Evolutionary conservation across 1,140 invertebrate species (phyloP).

Genomic region (Danaus plexippus): DNA sequence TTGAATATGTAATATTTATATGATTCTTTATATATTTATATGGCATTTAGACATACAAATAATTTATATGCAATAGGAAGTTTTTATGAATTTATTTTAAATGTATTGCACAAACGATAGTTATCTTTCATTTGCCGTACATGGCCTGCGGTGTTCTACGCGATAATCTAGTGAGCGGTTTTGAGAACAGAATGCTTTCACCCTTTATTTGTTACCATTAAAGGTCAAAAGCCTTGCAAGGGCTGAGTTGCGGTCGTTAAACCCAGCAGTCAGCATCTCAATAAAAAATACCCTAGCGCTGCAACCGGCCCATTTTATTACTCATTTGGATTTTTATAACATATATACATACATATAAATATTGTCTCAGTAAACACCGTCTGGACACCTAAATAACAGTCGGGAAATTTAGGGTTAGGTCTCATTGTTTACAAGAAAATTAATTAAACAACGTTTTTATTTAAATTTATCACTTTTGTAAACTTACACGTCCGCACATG

Average conservation of each 20-base stretch:
- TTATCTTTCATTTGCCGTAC: neutral
- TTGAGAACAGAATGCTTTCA: conserved; percentile 1
- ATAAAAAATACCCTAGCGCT: conserved; percentile 54
- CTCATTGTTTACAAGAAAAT: conserved; percentile 18
- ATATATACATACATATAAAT: conserved; percentile 34
- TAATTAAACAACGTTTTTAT: conserved; percentile 14
- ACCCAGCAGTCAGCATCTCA: conserved; percentile 38
- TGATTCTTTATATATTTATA: no score
- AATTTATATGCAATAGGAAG: no score
- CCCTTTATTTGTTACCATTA: conserved; percentile 34
- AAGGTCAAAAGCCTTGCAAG: conserved; percentile 48
- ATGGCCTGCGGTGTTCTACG: conserved; percentile 8
- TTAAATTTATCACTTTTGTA: no score
- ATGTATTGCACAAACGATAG: no score
- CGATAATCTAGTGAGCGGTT: conserved; percentile 2
- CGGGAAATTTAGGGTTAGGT: conserved; percentile 20
- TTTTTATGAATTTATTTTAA: no score
- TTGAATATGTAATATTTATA: no score
- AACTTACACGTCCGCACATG: no score
- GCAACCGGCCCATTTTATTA: conserved; percentile 46
- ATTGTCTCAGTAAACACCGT: conserved; percentile 28
- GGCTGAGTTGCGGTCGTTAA: conserved; percentile 44
- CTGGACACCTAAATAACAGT: conserved; percentile 26
- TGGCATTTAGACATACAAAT: no score
- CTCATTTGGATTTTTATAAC: conserved; percentile 48